phyloP scores from a whole-genome alignment of 2,113 vertebrate species.

The Ictalurus furcatus region DNA sequence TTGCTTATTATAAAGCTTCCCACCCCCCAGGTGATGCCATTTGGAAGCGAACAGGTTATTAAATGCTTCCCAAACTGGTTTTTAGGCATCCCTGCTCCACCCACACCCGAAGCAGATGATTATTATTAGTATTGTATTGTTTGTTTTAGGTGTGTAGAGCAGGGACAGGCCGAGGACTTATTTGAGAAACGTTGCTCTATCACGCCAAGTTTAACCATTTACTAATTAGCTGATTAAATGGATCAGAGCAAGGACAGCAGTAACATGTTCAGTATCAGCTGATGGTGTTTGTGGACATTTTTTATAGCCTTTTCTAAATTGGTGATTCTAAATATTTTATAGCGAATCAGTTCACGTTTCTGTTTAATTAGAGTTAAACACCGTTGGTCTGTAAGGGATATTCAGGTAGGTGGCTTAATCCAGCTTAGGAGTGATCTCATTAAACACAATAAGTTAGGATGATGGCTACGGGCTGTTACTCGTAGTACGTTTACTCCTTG shows the following conservation, averaged over 20 bases:
- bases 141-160: background rate
- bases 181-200: background rate
- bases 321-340: background rate
- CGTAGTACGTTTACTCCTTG: conserved; percentile 21
- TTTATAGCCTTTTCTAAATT: background rate
- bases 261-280: background rate
- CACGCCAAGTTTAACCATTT: background rate
- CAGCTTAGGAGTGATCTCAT: conserved; percentile 18
- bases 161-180: background rate
- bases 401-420: conserved; percentile 25
- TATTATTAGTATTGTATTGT: background rate
- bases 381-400: background rate
- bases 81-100: background rate
- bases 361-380: background rate
- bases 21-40: background rate
- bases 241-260: background rate
- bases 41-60: background rate
- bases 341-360: background rate
- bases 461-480: background rate
- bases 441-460: background rate
- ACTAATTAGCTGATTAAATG: background rate
- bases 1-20: background rate
- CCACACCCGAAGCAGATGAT: background rate
- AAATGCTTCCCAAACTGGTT: background rate
- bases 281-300: background rate